A percentile compares a stretch with the other conserved stretches of the same genome.
phyloP scores from a whole-genome alignment of 2,797 vertebrate species.

The Gymnoscopelus microlampas region DNA sequence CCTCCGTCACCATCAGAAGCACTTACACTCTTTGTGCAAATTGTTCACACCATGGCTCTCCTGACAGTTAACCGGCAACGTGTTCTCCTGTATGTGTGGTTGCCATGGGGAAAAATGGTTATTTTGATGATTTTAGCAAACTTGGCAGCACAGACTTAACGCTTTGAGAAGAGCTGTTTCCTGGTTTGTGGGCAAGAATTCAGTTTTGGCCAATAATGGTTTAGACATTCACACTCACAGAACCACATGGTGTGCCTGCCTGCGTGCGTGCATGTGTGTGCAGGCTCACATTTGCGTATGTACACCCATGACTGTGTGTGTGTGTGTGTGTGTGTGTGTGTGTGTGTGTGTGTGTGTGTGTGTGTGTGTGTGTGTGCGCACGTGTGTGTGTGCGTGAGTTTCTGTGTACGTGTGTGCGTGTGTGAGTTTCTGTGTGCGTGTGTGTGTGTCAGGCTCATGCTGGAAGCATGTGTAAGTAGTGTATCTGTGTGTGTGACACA shows the following conservation, averaged over 20 bases:
- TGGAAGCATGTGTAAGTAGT: not conserved
- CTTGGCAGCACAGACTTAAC: conserved; percentile 59
- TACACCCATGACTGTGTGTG: not conserved
- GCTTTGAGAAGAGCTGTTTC: conserved; percentile 41
- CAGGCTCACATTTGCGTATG: too few species aligned
- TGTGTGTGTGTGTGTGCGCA: conserved; percentile 5
- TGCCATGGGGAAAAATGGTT: conserved; percentile 74
- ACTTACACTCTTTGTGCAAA: conserved; percentile 58
- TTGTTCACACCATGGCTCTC: conserved; percentile 39
- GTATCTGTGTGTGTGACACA: not conserved
- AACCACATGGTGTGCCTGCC: not conserved
- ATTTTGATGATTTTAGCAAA: conserved; percentile 68
- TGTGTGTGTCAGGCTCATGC: conserved; percentile 7
- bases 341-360: conserved; percentile 15
- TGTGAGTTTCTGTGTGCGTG: conserved; percentile 1
- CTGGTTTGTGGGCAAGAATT: conserved; percentile 37
- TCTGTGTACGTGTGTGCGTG: not conserved
- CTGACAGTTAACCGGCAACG: conserved; percentile 52
- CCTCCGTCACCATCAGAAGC: conserved; percentile 22
- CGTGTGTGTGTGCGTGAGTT: conserved; percentile 10
- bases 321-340: conserved; percentile 3
- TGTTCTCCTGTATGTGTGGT: conserved; percentile 49
- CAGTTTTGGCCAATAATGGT: conserved; percentile 25
- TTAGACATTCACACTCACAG: not conserved
- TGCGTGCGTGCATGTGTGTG: not conserved